Conservation (phyloP, 2,113 vertebrate genomes). For the Hemicordylus capensis region DNA sequence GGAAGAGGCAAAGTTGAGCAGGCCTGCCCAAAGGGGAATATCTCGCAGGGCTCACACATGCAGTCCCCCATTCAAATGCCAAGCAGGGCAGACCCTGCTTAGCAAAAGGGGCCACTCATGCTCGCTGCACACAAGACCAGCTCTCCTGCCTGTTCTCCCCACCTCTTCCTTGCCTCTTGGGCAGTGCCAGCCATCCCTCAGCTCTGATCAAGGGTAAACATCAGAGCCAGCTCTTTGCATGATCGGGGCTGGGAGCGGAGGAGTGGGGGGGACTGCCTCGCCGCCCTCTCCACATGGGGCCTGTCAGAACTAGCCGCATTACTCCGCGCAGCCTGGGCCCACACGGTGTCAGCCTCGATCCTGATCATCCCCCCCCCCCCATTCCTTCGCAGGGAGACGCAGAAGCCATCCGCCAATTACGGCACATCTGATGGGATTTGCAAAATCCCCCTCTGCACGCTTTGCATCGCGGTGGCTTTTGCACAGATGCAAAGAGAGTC, state of each 20-base stretch:
- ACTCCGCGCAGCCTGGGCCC: not conserved
- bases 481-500: too few species aligned
- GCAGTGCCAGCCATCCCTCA: too few species aligned
- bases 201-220: not conserved
- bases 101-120: too few species aligned
- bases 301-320: not conserved
- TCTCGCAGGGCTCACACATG: too few species aligned
- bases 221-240: not conserved
- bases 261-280: too few species aligned
- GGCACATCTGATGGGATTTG: not conserved
- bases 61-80: too few species aligned
- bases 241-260: accelerated
- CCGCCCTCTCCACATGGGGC: not conserved
- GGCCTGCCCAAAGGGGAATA: too few species aligned
- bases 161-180: too few species aligned
- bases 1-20: too few species aligned
- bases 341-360: not conserved
- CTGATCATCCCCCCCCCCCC: not conserved
- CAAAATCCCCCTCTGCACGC: not conserved
- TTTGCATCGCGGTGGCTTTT: not conserved
- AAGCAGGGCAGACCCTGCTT: too few species aligned
- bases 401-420: not conserved
- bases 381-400: not conserved
- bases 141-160: too few species aligned
- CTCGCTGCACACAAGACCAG: too few species aligned